phyloP scores from a whole-genome alignment of 2,888 invertebrate species.

The Xanthia togata region DNA sequence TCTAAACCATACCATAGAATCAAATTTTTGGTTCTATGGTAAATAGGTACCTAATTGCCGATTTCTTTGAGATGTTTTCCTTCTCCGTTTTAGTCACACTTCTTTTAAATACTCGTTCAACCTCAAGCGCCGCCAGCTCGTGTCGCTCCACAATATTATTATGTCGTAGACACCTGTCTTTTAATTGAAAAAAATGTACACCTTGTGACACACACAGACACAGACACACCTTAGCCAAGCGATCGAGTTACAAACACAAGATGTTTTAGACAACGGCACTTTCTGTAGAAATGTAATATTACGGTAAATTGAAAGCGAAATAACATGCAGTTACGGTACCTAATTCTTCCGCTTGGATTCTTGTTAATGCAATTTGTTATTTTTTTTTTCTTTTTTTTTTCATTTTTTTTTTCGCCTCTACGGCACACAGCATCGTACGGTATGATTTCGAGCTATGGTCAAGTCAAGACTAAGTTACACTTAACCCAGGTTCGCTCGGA shows the following conservation, averaged over 20 bases:
- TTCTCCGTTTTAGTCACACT: background rate
- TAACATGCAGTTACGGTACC: no score
- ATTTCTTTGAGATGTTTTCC: background rate
- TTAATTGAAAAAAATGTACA: constrained; percentile 27
- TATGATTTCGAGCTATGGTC: no score
- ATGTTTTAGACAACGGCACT: constrained; percentile 20
- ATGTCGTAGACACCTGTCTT: constrained; percentile 34
- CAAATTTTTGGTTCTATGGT: no score
- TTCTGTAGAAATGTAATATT: background rate
- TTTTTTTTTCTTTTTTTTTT: no score
- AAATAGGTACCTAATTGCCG: no score
- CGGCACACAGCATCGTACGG: no score
- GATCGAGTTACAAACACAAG: constrained; percentile 22
- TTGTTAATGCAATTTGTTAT: no score
- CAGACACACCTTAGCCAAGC: background rate
- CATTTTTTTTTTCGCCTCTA: no score
- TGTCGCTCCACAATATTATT: background rate
- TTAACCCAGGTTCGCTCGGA: no score
- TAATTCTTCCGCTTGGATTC: no score
- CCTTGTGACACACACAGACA: constrained; percentile 21
- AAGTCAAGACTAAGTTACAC: no score
- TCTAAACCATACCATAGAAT: no score
- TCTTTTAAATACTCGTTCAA: background rate
- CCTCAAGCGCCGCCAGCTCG: background rate
- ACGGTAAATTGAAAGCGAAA: constrained; percentile 2